Evolutionary conservation across 1,140 invertebrate genomes (phyloP).

Genomic region (Magallana angulata): DNA sequence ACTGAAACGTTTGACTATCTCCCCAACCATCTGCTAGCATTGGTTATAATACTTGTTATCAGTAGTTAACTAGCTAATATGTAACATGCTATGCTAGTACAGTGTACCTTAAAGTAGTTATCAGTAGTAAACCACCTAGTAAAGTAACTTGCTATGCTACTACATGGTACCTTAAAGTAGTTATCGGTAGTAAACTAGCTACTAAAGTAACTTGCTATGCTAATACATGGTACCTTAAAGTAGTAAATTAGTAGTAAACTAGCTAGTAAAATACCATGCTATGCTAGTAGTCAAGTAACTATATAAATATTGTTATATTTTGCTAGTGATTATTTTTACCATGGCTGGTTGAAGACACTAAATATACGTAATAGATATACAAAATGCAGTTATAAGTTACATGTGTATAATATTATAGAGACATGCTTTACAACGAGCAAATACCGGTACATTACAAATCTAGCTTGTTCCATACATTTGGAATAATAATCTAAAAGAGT

Average conservation of each 20-base stretch:
- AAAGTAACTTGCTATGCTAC: no score
- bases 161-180: no score
- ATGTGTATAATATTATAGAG: background rate
- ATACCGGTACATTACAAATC: background rate
- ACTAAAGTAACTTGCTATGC: background rate
- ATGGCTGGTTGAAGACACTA: constrained; percentile 35
- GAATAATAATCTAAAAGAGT: background rate
- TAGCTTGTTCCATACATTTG: background rate
- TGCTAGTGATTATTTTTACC: background rate
- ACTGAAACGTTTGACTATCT: background rate
- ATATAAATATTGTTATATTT: background rate
- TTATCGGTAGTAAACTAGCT: background rate
- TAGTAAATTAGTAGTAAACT: no score
- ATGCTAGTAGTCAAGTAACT: no score
- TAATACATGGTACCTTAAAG: no score
- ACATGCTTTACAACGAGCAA: background rate
- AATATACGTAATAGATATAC: background rate
- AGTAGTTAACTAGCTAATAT: background rate
- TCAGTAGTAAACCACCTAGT: no score
- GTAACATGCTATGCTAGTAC: no score
- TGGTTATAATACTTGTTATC: no score
- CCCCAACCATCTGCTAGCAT: background rate
- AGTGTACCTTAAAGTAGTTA: no score
- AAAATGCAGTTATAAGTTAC: background rate
- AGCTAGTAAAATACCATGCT: no score